Base-by-base conservation (phyloP, 2,888 invertebrate genomes). In the Pecten maximus region DNA sequence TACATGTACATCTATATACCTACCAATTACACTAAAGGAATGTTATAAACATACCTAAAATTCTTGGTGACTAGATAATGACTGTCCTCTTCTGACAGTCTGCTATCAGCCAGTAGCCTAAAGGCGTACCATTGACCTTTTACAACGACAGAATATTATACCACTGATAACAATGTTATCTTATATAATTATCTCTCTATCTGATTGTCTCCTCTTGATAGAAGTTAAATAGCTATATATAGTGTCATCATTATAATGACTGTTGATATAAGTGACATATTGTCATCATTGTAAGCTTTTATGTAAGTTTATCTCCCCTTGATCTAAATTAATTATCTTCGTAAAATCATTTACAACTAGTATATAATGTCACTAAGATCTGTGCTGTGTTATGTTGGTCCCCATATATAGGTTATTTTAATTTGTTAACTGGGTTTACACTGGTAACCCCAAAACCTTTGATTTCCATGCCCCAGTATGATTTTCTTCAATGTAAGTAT, bases 11-110 rank as follows among this genome's bases (percentile, higher is more conserved):
- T 44, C 44, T 44, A 44, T n/a, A 48, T 54, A 54, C 54, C 54
- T 54, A 74, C 74, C 28, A 12, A 74, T 12, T 35, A 35, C 74
- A 28, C 8, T 74, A 12, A 12, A 74, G 74, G 74, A 28, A 74
- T 74, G 74, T 35, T 35, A 23, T 54, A 35, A 44, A 35, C 74
- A 74, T 74, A 35, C 74, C 74, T 35, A 28, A 74, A 28, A 35
- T 74, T 74, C 74, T 35, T 35, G 35, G 74, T 74, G 74, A 74
- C 74, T 35, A 74, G 74, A 74, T 74, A 74, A 35, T 74, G 10
- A 74, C 74, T 0, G 35, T 28, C 74, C 74, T 74, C 54, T 10
- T 74, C 35, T 74, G 35, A 74, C 28, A 74, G 35, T 54, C 54
- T 54, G 16, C 54, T 54, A 54, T 74, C 74, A 35, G 2, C 10